These are phyloP conservation scores for Epinotia bilunana DNA, from an alignment of 2,888 invertebrate species.

Conservation along the genomic window DNA sequence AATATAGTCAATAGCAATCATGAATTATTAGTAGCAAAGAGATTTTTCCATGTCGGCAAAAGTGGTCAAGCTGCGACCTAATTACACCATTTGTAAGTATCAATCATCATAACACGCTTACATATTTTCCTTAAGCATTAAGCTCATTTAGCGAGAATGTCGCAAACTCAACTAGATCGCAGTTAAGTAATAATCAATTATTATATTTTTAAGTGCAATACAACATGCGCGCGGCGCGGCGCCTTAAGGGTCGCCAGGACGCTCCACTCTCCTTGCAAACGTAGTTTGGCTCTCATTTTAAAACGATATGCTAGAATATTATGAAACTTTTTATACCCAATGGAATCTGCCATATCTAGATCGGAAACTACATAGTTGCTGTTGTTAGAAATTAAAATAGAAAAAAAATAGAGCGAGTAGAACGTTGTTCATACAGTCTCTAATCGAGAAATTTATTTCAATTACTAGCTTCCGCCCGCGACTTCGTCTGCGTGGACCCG, in stretches of 20 bases:
- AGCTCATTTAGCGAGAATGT: conserved; percentile 18
- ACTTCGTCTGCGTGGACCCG: no score
- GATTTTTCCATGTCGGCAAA: neutral
- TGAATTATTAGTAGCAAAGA: neutral
- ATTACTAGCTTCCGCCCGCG: no score
- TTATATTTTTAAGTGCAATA: neutral
- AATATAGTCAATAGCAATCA: neutral
- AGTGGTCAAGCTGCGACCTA: neutral
- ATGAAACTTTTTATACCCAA: no score
- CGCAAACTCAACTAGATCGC: conserved; percentile 5
- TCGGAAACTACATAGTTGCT: neutral
- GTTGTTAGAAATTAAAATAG: no score
- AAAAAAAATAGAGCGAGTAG: no score
- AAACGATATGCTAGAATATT: no score
- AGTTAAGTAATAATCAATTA: conserved; percentile 19
- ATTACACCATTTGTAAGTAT: neutral
- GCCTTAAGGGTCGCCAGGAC: no score
- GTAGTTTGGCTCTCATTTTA: no score
- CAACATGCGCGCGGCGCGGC: neutral
- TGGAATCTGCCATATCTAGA: no score
- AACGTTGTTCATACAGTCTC: no score
- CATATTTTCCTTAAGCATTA: conserved; percentile 20
- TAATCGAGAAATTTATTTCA: no score
- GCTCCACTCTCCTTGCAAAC: no score
- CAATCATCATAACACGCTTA: conserved; percentile 11